phyloP scores from a whole-genome alignment of 2,113 vertebrate species.

The Morone saxatilis region DNA sequence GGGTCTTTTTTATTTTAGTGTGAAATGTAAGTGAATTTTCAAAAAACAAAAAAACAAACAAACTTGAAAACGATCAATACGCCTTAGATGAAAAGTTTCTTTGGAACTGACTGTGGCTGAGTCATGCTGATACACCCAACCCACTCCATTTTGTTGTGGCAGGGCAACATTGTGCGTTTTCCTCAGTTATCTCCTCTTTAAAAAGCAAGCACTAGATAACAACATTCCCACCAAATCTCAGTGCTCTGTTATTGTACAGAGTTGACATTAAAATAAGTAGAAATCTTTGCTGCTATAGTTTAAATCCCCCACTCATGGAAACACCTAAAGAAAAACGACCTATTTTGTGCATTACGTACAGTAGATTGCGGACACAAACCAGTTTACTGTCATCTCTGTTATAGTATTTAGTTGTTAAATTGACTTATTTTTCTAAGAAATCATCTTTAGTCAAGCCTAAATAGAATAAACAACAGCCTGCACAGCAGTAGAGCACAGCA shows the following conservation, averaged over 20 bases:
- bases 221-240: slow-evolving; percentile 7
- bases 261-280: background rate
- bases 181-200: slow-evolving; percentile 9
- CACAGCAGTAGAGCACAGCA: background rate
- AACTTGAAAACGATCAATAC: slow-evolving; percentile 50
- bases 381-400: background rate
- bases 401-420: background rate
- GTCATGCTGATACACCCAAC: slow-evolving; percentile 22
- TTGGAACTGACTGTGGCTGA: slow-evolving; percentile 25
- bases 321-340: background rate
- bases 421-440: background rate
- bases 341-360: background rate
- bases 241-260: slow-evolving; percentile 5
- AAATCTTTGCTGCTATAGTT: background rate
- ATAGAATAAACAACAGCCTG: background rate
- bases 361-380: background rate
- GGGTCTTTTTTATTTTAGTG: background rate
- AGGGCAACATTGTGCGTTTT: background rate
- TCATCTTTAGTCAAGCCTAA: background rate
- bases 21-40: background rate
- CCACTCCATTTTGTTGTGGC: slow-evolving; percentile 25
- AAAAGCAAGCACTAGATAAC: slow-evolving; percentile 12
- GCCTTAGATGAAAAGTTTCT: slow-evolving; percentile 33
- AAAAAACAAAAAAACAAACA: background rate
- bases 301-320: background rate